A percentile compares a stretch with the other conserved stretches of the same genome.
Evolutionary conservation across 2,797 vertebrate species (phyloP).

Genomic region (Spheniscus humboldti): DNA sequence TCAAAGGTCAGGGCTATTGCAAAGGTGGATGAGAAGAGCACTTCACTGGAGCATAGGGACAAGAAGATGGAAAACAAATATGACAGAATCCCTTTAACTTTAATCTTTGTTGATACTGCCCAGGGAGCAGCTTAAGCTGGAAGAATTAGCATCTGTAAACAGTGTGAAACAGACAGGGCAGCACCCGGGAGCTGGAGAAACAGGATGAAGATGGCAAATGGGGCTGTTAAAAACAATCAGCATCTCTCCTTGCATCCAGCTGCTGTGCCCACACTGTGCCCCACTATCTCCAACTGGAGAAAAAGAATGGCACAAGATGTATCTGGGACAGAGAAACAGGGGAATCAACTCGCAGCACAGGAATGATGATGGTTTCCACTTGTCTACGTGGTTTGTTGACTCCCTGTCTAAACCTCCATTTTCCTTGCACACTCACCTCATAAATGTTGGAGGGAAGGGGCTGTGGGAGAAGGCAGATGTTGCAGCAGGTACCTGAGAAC

Average conservation of each 20-base stretch:
- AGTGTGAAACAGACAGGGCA: background rate
- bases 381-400: background rate
- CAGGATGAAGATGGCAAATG: background rate
- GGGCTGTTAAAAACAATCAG: background rate
- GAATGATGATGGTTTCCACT: background rate
- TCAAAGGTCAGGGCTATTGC: background rate
- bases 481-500: background rate
- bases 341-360: background rate
- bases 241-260: background rate
- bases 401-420: background rate
- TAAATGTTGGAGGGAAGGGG: background rate
- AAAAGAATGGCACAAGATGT: background rate
- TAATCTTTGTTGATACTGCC: background rate
- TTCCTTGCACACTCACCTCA: background rate
- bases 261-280: background rate
- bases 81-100: background rate
- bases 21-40: background rate
- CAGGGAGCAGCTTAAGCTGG: background rate
- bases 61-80: background rate
- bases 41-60: background rate
- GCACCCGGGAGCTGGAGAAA: background rate
- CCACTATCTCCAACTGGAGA: background rate
- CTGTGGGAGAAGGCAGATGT: background rate
- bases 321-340: background rate
- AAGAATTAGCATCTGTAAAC: conserved; percentile 10